Conservation (phyloP, 2,797 vertebrate genomes). For the Echiichthys vipera region DNA sequence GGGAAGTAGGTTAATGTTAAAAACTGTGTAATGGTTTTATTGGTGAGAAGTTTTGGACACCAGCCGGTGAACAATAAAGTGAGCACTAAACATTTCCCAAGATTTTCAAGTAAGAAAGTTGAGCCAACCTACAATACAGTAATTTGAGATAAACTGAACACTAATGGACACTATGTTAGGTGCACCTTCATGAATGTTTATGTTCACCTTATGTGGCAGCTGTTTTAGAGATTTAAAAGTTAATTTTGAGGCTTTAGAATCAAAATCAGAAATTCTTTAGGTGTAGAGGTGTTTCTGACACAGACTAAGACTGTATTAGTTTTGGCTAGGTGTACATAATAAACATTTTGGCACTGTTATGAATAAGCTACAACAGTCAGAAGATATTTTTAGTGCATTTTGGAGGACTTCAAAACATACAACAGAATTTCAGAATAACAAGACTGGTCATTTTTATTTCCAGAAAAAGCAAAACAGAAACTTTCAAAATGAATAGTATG, state of each 20-base stretch:
- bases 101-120: background rate
- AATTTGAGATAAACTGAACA: too few relatives aligned
- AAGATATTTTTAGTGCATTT: background rate
- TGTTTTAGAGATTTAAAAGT: background rate
- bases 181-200: background rate
- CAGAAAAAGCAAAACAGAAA: background rate
- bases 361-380: background rate
- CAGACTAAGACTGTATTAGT: background rate
- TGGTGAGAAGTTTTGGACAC: background rate
- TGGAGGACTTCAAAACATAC: background rate
- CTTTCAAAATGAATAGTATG: conserved; percentile 1
- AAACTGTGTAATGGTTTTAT: conserved; percentile 11
- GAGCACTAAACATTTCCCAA: background rate
- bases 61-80: background rate
- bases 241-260: background rate
- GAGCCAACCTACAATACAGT: background rate
- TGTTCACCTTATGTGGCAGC: background rate
- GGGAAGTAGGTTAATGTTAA: background rate
- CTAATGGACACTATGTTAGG: background rate
- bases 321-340: background rate
- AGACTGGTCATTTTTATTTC: conserved; percentile 42
- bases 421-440: background rate
- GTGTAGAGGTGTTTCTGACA: background rate
- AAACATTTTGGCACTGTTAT: background rate
- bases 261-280: too few relatives aligned